phyloP scores from a whole-genome alignment of 2,113 vertebrate genomes.

The Callopanchax toddi region DNA sequence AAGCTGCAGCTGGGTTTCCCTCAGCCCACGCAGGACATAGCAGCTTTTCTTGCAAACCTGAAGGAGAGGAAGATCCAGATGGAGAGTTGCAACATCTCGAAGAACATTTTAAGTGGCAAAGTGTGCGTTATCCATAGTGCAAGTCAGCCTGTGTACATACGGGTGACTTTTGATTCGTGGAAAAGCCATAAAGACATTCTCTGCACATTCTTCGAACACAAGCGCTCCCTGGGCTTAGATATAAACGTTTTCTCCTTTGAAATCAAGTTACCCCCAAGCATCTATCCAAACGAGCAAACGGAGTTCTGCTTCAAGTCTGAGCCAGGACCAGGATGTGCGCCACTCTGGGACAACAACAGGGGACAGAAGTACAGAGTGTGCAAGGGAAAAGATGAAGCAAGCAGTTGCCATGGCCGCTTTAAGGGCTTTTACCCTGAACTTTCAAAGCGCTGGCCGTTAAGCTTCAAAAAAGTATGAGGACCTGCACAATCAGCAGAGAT shows the following conservation, averaged over 20 bases:
- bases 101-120: constrained; percentile 68
- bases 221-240: neutral
- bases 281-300: constrained; percentile 32
- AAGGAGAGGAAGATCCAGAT: constrained; percentile 58
- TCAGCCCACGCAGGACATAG: constrained; percentile 56
- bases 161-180: constrained; percentile 81
- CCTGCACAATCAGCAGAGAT: constrained; percentile 6
- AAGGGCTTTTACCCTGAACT: neutral
- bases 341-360: constrained; percentile 69
- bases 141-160: constrained; percentile 68
- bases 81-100: constrained; percentile 77
- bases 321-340: constrained; percentile 22
- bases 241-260: constrained; percentile 75
- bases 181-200: constrained; percentile 72
- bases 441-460: neutral
- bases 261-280: constrained; percentile 56
- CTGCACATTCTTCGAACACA: constrained; percentile 67
- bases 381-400: constrained; percentile 29
- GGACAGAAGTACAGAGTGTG: constrained; percentile 74
- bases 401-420: neutral
- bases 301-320: constrained; percentile 77
- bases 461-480: constrained; percentile 10
- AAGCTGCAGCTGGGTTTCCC: constrained; percentile 70
- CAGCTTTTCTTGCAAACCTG: constrained; percentile 53
- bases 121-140: constrained; percentile 64